Evolutionary conservation across 2,888 invertebrate genomes (phyloP).

Genomic region (Halictus quadricinctus): DNA sequence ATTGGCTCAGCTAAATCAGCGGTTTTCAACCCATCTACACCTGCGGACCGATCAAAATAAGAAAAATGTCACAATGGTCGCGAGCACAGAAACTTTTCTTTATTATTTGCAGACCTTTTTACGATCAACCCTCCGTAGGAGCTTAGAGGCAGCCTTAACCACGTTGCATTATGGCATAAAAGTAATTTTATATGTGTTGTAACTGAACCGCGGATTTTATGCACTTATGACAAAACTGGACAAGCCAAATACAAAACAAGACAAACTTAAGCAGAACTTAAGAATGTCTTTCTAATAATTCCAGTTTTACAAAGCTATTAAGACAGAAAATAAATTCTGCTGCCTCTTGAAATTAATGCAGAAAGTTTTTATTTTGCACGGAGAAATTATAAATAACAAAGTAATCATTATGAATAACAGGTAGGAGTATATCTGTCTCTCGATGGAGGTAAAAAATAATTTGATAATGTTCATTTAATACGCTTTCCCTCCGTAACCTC

Average conservation of each 20-base stretch:
- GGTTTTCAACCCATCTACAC: neutral
- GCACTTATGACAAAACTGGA: too few species aligned
- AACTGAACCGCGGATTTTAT: too few species aligned
- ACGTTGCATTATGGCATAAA: neutral
- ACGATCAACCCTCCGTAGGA: too few species aligned
- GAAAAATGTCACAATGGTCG: neutral
- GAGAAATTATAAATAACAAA: neutral
- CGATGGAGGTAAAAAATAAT: neutral
- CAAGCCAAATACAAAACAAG: too few species aligned
- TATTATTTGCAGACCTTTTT: neutral
- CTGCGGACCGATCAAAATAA: neutral
- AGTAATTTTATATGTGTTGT: neutral
- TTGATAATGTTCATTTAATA: neutral
- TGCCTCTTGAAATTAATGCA: too few species aligned
- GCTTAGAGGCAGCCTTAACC: too few species aligned
- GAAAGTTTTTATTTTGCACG: too few species aligned
- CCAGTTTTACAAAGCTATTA: too few species aligned
- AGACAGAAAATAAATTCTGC: too few species aligned
- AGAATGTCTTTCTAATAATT: too few species aligned
- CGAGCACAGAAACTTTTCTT: neutral
- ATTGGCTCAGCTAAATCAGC: neutral
- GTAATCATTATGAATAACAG: neutral
- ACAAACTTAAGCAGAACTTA: too few species aligned
- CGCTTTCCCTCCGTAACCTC: too few species aligned
- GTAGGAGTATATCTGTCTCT: neutral